Percentiles rank a stretch among this genome's conserved stretches.
Evolutionary conservation across 1,140 invertebrate genomes (phyloP).

Genomic region (Drosophila biarmipes): DNA sequence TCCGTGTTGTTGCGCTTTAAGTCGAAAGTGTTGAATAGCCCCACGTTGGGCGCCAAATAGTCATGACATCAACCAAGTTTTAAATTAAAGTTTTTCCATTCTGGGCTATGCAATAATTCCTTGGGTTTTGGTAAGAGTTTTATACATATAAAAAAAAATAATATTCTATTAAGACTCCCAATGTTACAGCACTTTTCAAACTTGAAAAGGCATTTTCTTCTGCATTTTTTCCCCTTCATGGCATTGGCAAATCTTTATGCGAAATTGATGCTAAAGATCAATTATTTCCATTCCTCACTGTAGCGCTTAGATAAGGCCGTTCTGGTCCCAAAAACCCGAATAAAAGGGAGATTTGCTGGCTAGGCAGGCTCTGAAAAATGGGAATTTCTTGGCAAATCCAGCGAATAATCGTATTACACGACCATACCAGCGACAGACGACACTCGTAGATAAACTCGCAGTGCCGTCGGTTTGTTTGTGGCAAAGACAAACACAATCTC

Average conservation of each 20-base stretch:
- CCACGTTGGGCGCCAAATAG: too few species aligned
- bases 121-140: too few species aligned
- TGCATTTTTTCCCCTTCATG: not conserved
- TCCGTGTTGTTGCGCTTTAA: too few species aligned
- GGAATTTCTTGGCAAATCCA: constrained; percentile 35
- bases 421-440: constrained; percentile 1
- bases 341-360: constrained; percentile 14
- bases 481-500: constrained; percentile 69
- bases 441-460: constrained; percentile 44
- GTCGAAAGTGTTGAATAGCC: too few species aligned
- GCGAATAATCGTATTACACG: constrained; percentile 36
- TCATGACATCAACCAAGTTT: too few species aligned
- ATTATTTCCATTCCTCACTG: constrained; percentile 5
- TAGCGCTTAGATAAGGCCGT: not conserved
- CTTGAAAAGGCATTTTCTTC: too few species aligned
- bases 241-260: not conserved
- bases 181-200: too few species aligned
- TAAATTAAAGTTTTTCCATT: too few species aligned
- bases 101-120: too few species aligned
- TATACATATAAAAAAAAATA: too few species aligned
- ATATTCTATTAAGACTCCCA: too few species aligned
- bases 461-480: constrained; percentile 44
- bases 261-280: constrained; percentile 19
- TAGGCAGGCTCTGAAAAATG: constrained; percentile 11
- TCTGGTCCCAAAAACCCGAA: constrained; percentile 15